Percentiles rank a stretch among this genome's conserved stretches.
phyloP scores from a whole-genome alignment of 2,797 vertebrate genomes.

The Brotula barbata region DNA sequence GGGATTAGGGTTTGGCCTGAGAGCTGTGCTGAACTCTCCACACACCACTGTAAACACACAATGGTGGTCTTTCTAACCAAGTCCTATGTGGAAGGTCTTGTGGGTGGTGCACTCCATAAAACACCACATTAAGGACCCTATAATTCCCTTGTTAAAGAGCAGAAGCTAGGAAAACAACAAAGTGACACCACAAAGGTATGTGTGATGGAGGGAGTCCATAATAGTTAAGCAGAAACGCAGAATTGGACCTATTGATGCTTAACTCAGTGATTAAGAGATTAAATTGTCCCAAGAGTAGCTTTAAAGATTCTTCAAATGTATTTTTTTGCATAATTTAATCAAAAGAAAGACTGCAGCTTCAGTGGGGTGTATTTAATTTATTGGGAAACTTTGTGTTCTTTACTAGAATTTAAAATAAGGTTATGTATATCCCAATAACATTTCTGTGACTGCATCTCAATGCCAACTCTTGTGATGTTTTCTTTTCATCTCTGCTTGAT shows the following conservation, averaged over 20 bases:
- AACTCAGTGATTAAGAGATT: too few species aligned
- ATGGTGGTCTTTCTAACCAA: slow-evolving; percentile 35
- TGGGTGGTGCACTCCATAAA: slow-evolving; percentile 39
- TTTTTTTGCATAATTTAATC: too few species aligned
- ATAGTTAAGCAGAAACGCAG: too few species aligned
- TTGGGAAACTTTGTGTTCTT: too few species aligned
- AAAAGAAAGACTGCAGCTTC: too few species aligned
- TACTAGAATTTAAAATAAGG: too few species aligned
- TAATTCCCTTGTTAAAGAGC: slow-evolving; percentile 48
- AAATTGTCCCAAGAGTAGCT: too few species aligned
- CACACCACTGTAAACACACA: slow-evolving; percentile 37
- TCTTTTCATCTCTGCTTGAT: slow-evolving; percentile 38
- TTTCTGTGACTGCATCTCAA: slow-evolving; percentile 34
- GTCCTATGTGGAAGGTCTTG: slow-evolving; percentile 23
- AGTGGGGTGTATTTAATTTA: too few species aligned
- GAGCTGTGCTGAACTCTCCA: slow-evolving; percentile 17
- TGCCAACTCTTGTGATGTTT: slow-evolving; percentile 21
- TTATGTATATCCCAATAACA: too few species aligned
- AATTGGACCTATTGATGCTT: too few species aligned
- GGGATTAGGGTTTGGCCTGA: slow-evolving; percentile 10
- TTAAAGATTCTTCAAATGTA: too few species aligned
- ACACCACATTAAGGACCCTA: slow-evolving; percentile 5
- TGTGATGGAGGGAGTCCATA: slow-evolving; percentile 5
- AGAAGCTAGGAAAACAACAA: slow-evolving; percentile 28
- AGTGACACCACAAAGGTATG: slow-evolving; percentile 5